These are phyloP conservation scores for Hypolimnas misippus DNA, from an alignment of 2,888 invertebrate species.

Conservation along the genomic window DNA sequence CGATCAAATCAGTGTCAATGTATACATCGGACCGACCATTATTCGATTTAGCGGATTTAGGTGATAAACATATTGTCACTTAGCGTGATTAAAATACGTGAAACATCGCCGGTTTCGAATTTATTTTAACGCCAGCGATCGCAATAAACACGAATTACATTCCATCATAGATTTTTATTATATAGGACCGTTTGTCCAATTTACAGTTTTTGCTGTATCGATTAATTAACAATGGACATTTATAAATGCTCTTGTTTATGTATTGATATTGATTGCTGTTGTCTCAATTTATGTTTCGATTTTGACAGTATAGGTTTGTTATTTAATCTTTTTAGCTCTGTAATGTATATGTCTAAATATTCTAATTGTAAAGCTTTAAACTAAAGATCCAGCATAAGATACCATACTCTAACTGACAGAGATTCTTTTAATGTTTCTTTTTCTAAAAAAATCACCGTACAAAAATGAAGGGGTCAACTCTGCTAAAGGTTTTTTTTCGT, in stretches of 20 bases:
- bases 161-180: constrained; percentile 38
- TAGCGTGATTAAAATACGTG: constrained; percentile 71
- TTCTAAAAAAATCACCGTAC: no score
- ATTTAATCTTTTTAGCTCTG: no score
- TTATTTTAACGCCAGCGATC: constrained; percentile 37
- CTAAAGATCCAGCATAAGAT: no score
- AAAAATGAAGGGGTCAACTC: no score
- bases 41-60: constrained; percentile 53
- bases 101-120: constrained; percentile 45
- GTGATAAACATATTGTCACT: constrained; percentile 74
- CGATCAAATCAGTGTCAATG: no score
- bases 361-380: no score
- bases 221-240: constrained; percentile 15
- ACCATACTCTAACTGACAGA: no score
- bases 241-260: neutral
- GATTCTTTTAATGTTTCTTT: no score
- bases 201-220: constrained; percentile 22
- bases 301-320: no score
- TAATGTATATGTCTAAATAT: no score
- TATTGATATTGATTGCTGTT: neutral
- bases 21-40: no score
- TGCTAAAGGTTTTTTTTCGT: no score
- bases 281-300: neutral
- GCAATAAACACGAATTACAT: constrained; percentile 38
- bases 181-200: constrained; percentile 11